Evolutionary conservation across 2,113 vertebrate species (phyloP).

Genomic region (Amphilophus citrinellus): DNA sequence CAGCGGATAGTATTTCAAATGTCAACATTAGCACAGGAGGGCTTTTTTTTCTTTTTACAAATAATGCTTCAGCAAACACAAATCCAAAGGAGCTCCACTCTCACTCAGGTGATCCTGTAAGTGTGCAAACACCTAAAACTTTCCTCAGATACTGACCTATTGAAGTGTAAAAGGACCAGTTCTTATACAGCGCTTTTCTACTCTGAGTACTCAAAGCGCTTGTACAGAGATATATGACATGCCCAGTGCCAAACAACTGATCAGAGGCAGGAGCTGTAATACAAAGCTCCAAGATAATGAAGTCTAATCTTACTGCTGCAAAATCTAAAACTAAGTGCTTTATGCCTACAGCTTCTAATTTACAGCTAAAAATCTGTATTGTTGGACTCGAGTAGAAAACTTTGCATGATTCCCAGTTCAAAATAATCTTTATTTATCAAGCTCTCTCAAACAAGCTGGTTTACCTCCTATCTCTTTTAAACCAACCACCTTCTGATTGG

Average conservation of each 20-base stretch:
- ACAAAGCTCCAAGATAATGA: background rate
- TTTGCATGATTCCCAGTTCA: background rate
- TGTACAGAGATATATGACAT: background rate
- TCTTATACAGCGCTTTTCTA: too few relatives aligned
- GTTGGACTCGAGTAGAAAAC: background rate
- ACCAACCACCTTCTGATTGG: background rate
- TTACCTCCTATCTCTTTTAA: background rate
- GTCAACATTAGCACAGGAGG: background rate
- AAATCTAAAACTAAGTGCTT: background rate
- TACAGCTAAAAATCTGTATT: background rate
- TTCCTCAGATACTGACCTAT: background rate
- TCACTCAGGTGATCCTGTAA: background rate
- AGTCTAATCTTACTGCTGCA: background rate
- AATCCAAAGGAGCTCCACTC: accelerated
- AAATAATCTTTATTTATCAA: background rate
- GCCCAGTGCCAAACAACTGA: background rate
- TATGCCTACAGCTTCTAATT: background rate
- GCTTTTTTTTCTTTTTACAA: background rate
- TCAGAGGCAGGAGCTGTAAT: background rate
- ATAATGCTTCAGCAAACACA: background rate
- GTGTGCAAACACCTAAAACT: background rate
- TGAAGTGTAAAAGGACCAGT: too few relatives aligned
- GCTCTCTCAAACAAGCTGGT: background rate
- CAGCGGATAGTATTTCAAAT: background rate
- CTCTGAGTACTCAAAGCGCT: too few relatives aligned